Percentiles rank a stretch among this genome's conserved stretches.
Evolutionary conservation across 1,140 invertebrate genomes (phyloP).

Genomic region (Euschistus heros): DNA sequence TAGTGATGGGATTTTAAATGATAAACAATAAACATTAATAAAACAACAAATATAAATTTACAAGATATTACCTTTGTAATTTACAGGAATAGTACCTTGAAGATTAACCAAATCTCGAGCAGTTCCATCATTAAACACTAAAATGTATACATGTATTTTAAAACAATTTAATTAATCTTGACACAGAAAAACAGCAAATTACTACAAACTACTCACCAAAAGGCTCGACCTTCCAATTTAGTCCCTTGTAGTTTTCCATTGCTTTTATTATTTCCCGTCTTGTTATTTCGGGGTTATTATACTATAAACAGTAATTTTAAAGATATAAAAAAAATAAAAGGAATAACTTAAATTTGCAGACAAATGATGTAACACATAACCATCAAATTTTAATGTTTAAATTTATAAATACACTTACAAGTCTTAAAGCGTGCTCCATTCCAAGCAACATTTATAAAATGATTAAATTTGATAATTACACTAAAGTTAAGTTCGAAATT

Average conservation of each 20-base stretch:
- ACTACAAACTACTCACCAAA: not conserved
- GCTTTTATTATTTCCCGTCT: not conserved
- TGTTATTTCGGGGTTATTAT: conserved; percentile 1
- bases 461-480: too few species aligned
- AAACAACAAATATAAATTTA: too few species aligned
- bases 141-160: conserved; percentile 18
- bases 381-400: not conserved
- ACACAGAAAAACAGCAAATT: not conserved
- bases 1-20: too few species aligned
- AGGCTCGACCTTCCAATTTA: conserved; percentile 5
- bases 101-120: conserved; percentile 72
- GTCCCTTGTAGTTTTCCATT: conserved; percentile 6
- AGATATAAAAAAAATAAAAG: too few species aligned
- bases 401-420: not conserved
- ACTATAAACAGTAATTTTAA: not conserved
- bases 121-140: conserved; percentile 85
- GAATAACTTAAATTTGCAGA: too few species aligned
- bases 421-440: not conserved
- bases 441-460: conserved; percentile 3
- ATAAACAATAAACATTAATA: too few species aligned
- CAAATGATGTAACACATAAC: not conserved
- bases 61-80: conserved; percentile 70
- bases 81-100: conserved; percentile 85
- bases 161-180: not conserved
- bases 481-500: too few species aligned